phyloP scores from a whole-genome alignment of 2,797 vertebrate species.

The Onychomys torridus region DNA sequence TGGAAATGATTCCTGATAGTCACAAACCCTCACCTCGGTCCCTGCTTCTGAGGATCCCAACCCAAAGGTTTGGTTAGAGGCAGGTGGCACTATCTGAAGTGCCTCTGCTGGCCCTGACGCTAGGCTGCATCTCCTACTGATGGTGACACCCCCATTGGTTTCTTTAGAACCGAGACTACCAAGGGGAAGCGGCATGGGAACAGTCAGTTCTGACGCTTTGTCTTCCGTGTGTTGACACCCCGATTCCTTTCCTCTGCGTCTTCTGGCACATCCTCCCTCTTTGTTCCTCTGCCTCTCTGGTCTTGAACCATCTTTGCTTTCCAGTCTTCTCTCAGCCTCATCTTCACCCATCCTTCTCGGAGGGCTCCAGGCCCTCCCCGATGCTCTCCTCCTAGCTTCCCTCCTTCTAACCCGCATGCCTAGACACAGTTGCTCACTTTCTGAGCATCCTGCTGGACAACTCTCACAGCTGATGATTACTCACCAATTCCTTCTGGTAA shows the following conservation, averaged over 20 bases:
- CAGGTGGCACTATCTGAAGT: neutral
- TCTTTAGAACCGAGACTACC: neutral
- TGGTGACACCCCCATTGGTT: neutral
- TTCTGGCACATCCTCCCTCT: neutral
- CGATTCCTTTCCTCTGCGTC: neutral
- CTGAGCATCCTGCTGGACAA: neutral
- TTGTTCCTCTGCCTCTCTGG: neutral
- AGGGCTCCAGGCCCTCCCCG: neutral
- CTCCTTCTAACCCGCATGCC: neutral
- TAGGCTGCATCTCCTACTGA: neutral
- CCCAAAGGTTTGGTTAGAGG: neutral
- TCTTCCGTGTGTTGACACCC: neutral
- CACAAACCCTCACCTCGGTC: neutral
- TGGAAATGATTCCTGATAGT: neutral
- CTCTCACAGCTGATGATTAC: neutral
- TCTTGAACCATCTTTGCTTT: neutral
- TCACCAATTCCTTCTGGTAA: neutral
- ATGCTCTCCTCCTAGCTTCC: neutral
- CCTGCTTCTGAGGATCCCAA: neutral
- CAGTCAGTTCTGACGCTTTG: neutral
- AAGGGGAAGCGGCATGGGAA: too few species aligned
- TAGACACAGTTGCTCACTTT: neutral
- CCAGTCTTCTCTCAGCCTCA: neutral
- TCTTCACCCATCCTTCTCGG: neutral
- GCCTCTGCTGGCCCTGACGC: neutral